Base-by-base conservation (phyloP, 1,140 invertebrate genomes). In the Linepithema humile region DNA sequence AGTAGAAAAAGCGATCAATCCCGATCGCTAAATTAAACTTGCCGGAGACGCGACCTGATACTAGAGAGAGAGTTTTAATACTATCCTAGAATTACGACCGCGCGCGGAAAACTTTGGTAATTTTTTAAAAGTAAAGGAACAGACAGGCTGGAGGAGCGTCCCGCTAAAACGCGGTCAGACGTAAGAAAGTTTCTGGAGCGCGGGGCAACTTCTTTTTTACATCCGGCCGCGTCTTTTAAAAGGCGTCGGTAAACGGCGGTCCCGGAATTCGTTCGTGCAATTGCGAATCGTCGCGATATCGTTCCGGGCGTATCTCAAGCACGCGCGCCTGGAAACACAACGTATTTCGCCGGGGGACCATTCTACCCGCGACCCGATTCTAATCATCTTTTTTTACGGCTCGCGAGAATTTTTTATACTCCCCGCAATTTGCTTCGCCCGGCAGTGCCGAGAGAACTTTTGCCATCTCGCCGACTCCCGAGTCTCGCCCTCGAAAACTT, bases 1-100 rank as follows among this genome's bases (percentile, higher is more conserved):
- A 48, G 43, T 43, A 69, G 48, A 69, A 67, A 78, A 78, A 78
- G 35, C 43, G 75, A 78, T 78, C 62, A 53, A 78, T 78, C 62
- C 75, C 45, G 75, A 78, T 78, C 62, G 75, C 62, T 78, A 78
- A 78, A 78, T 78, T 78, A 78, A 78, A 78, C 75, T 78, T 69
- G 48, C 62, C 10, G 17, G 59, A 67, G 62, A 69, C 75, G 62
- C 75, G 60, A n/a, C 75, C 17, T 53, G 62, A 78, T 78, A 64
- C 20, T 48, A 26, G 20, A 40, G 75, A 26, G 20, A 40, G 75
- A 78, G 62, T 78, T 78, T 78, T 78, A 78, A 78, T 78, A 78
- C 62, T 78, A 69, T 78, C 75, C 45, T 55, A 78, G 48, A 78
- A 78, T 78, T 78, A 78, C 75, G 60, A 78, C 40, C 70, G 53